phyloP scores from a whole-genome alignment of 1,140 invertebrate species.

The Drosophila orosa region DNA sequence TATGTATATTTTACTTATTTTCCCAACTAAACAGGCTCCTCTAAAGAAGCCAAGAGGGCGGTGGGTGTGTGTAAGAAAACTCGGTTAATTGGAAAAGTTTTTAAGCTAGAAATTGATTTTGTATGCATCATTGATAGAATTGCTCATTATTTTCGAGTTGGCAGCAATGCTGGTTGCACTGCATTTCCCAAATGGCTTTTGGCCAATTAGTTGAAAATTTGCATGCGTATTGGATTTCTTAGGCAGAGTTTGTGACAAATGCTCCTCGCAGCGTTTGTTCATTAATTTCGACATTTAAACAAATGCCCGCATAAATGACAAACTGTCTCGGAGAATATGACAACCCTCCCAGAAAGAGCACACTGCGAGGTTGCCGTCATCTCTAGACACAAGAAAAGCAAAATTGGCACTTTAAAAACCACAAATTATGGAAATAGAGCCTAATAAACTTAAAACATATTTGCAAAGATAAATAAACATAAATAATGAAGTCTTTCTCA shows the following conservation, averaged over 20 bases:
- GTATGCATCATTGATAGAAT: conserved; percentile 44
- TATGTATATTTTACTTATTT: conserved; percentile 9
- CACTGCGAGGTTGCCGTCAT: neutral
- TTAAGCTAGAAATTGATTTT: conserved; percentile 54
- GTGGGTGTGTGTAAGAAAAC: neutral
- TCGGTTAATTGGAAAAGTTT: conserved; percentile 69
- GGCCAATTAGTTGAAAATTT: conserved; percentile 37
- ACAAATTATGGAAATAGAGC: neutral
- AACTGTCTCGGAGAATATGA: conserved; percentile 14
- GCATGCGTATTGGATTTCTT: conserved; percentile 14
- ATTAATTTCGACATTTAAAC: conserved; percentile 65
- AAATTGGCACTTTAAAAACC: neutral
- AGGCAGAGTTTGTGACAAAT: conserved; percentile 14
- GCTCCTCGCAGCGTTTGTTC: conserved; percentile 24
- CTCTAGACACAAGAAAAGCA: too few species aligned
- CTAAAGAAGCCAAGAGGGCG: neutral
- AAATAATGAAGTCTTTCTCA: too few species aligned
- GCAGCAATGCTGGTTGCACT: neutral
- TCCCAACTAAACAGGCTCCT: too few species aligned
- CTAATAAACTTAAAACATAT: too few species aligned
- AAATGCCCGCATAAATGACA: conserved; percentile 52
- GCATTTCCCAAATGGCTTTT: conserved; percentile 11
- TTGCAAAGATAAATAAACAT: too few species aligned
- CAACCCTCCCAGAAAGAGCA: neutral
- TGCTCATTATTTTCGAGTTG: conserved; percentile 24